Conservation (phyloP, 2,888 invertebrate genomes). For the Lottia scabra region DNA sequence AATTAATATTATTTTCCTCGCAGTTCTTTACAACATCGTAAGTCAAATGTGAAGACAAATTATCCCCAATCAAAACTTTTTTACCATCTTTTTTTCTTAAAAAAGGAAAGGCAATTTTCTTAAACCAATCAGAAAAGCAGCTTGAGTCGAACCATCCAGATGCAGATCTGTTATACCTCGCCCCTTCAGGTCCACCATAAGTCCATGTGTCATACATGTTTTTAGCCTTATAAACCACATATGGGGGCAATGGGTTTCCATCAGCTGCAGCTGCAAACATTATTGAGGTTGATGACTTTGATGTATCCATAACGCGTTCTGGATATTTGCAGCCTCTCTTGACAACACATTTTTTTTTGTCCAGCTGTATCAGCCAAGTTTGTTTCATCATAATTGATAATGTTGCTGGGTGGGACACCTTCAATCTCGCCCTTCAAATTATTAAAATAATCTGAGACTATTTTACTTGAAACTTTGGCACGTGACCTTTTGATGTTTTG, state of each 20-base stretch:
- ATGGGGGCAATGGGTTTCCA: slow-evolving; percentile 63
- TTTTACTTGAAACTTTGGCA: background rate
- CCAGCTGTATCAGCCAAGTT: slow-evolving; percentile 64
- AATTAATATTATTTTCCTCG: slow-evolving; percentile 59
- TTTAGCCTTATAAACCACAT: slow-evolving; percentile 69
- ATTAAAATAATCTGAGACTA: background rate
- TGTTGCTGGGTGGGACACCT: slow-evolving; percentile 33
- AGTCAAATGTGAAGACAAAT: slow-evolving; percentile 48
- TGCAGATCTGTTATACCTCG: slow-evolving; percentile 62
- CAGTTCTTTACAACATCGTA: slow-evolving; percentile 55
- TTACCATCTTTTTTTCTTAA: slow-evolving; percentile 46
- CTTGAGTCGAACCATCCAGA: slow-evolving; percentile 62
- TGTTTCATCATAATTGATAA: slow-evolving; percentile 63
- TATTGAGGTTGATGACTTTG: slow-evolving; percentile 57
- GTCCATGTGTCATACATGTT: slow-evolving; percentile 67
- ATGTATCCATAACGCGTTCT: slow-evolving; percentile 59
- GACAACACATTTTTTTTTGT: too few species aligned
- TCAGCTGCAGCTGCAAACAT: slow-evolving; percentile 67
- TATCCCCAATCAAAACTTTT: too few species aligned
- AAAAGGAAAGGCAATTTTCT: slow-evolving; percentile 41
- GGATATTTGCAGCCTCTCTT: slow-evolving; percentile 41
- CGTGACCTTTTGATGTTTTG: background rate
- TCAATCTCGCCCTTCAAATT: slow-evolving; percentile 1
- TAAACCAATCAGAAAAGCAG: slow-evolving; percentile 61
- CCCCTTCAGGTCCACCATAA: slow-evolving; percentile 62